These are phyloP conservation scores for Denticeps clupeoides DNA, from an alignment of 2,797 vertebrate genomes.

Conservation along the genomic window DNA sequence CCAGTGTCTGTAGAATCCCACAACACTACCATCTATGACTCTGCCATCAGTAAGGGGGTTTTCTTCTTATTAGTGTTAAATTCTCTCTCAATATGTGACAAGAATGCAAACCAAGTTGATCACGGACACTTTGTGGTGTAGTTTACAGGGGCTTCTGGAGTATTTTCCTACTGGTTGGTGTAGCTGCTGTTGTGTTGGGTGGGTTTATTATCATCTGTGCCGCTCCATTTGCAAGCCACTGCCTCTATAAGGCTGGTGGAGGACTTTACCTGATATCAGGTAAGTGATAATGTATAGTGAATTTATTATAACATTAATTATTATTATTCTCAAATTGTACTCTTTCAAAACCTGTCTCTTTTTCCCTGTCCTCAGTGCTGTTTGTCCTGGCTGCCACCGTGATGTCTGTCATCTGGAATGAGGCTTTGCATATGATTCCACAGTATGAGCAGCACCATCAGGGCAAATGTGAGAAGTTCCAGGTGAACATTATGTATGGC, in stretches of 20 bases:
- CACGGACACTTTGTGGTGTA: constrained; percentile 50
- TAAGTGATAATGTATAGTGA: constrained; percentile 34
- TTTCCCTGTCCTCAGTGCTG: constrained; percentile 54
- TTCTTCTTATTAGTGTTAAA: no score
- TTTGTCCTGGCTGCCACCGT: constrained; percentile 78
- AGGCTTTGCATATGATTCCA: constrained; percentile 74
- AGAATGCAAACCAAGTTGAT: no score
- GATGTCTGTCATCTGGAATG: constrained; percentile 87
- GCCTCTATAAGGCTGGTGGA: constrained; percentile 85
- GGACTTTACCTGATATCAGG: constrained; percentile 76
- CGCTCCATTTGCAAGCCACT: constrained; percentile 80
- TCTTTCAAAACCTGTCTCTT: background rate
- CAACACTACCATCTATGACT: constrained; percentile 76
- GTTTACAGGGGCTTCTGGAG: constrained; percentile 97
- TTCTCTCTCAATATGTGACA: no score
- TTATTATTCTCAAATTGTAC: background rate
- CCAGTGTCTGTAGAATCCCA: constrained; percentile 67
- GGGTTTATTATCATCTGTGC: constrained; percentile 93
- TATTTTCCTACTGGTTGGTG: constrained; percentile 81
- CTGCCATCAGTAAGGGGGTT: constrained; percentile 88
- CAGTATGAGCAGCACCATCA: constrained; percentile 61
- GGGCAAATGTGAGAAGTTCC: constrained; percentile 56
- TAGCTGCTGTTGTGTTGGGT: constrained; percentile 62
- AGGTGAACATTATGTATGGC: constrained; percentile 69
- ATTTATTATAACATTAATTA: background rate